A percentile compares a stretch with the other conserved stretches of the same genome.
These are phyloP conservation scores for Sciurus niger DNA, from an alignment of 2,113 vertebrate species.

Conservation along the genomic window DNA sequence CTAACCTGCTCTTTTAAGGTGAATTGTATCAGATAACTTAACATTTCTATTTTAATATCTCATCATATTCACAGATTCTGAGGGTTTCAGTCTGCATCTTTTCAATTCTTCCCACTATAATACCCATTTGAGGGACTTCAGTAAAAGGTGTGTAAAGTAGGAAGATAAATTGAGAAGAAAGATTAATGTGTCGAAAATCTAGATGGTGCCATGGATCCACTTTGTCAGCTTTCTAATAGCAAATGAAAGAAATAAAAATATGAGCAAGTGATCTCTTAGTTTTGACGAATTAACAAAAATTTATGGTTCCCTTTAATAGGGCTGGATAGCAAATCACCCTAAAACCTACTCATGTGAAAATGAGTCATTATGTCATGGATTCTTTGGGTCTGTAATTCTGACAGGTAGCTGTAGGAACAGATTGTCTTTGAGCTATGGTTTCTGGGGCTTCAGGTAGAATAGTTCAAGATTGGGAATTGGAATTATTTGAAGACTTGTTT, in stretches of 20 bases:
- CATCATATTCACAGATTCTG: background rate
- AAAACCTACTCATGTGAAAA: background rate
- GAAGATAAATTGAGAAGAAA: background rate
- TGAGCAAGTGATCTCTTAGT: background rate
- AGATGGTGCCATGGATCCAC: background rate
- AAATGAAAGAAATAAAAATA: background rate
- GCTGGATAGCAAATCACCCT: background rate
- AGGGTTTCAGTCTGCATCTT: background rate
- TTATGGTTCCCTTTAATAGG: background rate
- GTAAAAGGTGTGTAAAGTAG: background rate
- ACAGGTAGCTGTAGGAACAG: background rate
- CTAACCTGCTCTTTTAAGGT: background rate
- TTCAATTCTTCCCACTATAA: background rate
- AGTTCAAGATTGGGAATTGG: background rate
- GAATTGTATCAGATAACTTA: background rate
- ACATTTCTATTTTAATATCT: background rate
- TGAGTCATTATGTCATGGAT: background rate
- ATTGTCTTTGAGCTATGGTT: background rate
- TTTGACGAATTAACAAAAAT: background rate
- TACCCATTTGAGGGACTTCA: background rate
- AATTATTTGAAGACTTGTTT: background rate
- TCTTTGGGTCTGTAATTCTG: background rate
- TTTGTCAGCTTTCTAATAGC: background rate
- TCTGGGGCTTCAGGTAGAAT: background rate
- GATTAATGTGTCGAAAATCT: background rate